These are phyloP conservation scores for Nesidiocoris tenuis DNA, from an alignment of 2,888 invertebrate species.

Conservation along the genomic window DNA sequence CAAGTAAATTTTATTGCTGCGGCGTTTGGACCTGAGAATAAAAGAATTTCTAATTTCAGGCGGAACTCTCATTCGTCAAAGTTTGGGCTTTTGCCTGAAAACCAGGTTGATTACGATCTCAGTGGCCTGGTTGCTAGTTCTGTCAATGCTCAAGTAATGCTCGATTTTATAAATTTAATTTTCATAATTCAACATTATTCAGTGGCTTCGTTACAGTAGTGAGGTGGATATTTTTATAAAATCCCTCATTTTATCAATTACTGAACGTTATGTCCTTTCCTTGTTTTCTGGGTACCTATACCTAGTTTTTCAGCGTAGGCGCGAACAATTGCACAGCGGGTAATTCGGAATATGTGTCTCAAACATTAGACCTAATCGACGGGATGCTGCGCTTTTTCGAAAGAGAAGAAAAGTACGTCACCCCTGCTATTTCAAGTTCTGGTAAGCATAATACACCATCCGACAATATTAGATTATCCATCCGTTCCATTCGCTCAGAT, in stretches of 20 bases:
- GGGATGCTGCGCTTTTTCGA: constrained; percentile 13
- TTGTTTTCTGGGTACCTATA: not conserved
- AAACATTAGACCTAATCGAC: constrained; percentile 29
- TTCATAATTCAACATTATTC: not conserved
- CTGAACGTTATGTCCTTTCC: not conserved
- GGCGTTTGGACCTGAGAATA: too few species aligned
- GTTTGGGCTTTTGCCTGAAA: too few species aligned
- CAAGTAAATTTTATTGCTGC: too few species aligned
- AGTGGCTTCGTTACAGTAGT: not conserved
- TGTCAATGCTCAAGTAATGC: constrained; percentile 10
- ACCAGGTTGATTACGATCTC: too few species aligned
- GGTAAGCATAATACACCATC: too few species aligned
- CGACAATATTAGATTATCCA: too few species aligned
- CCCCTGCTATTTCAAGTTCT: not conserved
- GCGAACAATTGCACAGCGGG: constrained; percentile 6
- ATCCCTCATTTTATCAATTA: not conserved
- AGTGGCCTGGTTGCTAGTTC: constrained; percentile 5
- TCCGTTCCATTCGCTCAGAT: too few species aligned
- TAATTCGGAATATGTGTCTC: constrained; percentile 16
- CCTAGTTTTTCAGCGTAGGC: constrained; percentile 32
- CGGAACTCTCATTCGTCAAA: too few species aligned
- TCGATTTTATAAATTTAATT: not conserved
- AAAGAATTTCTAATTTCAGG: too few species aligned
- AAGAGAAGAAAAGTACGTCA: constrained; percentile 11
- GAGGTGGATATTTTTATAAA: too few species aligned